Percentiles rank a stretch among this genome's conserved stretches.
These are phyloP conservation scores for Chaetodon auriga DNA, from an alignment of 2,113 vertebrate species.

Conservation along the genomic window DNA sequence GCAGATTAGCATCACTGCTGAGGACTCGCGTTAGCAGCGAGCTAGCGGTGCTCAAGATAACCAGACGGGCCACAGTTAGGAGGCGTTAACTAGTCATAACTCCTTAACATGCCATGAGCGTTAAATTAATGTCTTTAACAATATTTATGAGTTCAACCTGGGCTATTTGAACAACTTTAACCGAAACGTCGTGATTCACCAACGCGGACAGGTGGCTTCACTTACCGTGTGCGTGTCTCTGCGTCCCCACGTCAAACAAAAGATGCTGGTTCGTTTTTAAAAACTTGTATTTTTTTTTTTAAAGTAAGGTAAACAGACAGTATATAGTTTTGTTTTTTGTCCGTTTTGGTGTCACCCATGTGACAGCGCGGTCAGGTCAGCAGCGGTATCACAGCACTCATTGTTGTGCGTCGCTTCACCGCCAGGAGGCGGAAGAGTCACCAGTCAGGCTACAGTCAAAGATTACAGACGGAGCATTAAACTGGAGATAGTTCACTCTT, in stretches of 20 bases:
- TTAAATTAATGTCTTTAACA: fast-evolving
- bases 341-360: background rate
- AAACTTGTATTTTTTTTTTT: background rate
- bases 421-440: constrained; percentile 5
- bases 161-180: no score
- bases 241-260: background rate
- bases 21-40: constrained; percentile 1
- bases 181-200: background rate
- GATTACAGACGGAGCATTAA: background rate
- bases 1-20: constrained; percentile 17
- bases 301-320: no score
- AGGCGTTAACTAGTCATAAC: background rate
- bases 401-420: background rate
- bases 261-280: fast-evolving
- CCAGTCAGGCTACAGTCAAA: background rate
- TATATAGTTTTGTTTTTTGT: background rate
- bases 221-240: constrained; percentile 44
- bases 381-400: background rate
- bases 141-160: background rate
- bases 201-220: constrained; percentile 20
- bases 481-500: background rate
- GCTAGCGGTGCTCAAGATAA: constrained; percentile 6
- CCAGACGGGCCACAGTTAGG: fast-evolving
- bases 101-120: constrained; percentile 20
- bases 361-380: no score